Percentiles rank a stretch among this genome's conserved stretches.
phyloP scores from a whole-genome alignment of 2,113 vertebrate genomes.

The Phylloscopus whistleri region DNA sequence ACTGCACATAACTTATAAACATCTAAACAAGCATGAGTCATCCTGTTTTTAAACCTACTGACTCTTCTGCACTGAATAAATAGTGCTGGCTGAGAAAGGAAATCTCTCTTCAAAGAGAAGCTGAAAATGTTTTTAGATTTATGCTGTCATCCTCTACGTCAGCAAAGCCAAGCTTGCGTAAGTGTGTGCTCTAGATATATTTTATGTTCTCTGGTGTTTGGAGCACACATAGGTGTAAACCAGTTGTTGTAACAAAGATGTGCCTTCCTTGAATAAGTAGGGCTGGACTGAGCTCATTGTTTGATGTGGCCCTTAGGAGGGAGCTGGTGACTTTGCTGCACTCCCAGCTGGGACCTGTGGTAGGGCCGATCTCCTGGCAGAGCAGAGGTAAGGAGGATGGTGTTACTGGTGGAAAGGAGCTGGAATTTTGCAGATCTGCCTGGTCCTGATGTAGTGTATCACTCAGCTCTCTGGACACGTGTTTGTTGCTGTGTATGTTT shows the following conservation, averaged over 20 bases:
- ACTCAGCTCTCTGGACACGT: neutral
- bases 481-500: neutral
- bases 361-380: neutral
- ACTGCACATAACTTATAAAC: slow-evolving; percentile 3
- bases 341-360: neutral
- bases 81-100: neutral
- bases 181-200: neutral
- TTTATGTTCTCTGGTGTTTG: neutral
- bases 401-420: neutral
- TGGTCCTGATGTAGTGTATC: neutral
- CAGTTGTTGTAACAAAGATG: neutral
- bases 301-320: neutral
- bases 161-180: neutral
- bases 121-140: neutral
- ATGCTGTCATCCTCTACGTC: neutral
- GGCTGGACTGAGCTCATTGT: neutral
- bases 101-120: slow-evolving; percentile 9
- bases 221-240: neutral
- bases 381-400: neutral
- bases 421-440: neutral
- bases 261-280: fast-evolving
- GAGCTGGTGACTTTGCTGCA: neutral
- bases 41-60: slow-evolving; percentile 2
- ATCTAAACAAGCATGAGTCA: slow-evolving; percentile 48
- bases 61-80: neutral